Base-by-base conservation (phyloP, 2,888 invertebrate species). In the Plebejus melissa region DNA sequence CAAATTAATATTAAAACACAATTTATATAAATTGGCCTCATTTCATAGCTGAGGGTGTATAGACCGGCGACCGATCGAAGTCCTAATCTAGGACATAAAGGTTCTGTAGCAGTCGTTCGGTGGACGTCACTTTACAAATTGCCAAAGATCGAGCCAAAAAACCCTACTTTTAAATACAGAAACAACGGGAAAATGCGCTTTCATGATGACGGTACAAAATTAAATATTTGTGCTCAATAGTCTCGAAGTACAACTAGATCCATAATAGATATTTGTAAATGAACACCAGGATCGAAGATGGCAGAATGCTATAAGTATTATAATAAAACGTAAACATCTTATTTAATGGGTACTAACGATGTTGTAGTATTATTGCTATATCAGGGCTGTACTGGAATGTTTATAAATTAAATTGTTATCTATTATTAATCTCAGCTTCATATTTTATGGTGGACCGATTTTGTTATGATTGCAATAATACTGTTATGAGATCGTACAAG, bases 81-180 rank as follows among this genome's bases (percentile, higher is more conserved):
- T 71, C 46, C 41, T 71, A 41, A 71, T 71, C 46, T 70, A 70
- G 41, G 41, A 70, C 70, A 70, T 70, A n/a, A 70, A 9, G 13
- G n/a, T 41, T 71, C n/a, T 16, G 22, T 28, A 41, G 71, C 11
- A 36, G 50, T 72, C 50, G 50, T 54, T 72, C 54, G 32, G 50
- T 72, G 50, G 28, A 72, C 72, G 46, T 32, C 46, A 46, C 11
- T 71, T 71, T 11, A 71, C 50, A 28, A 71, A 16, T 50, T 54
- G 28, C 46, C 50, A 50, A 13, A 54, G 50, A 6, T 54, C 50
- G 50, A 32, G 50, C 72, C 72, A 50, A 50, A 72, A 71, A 54
- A 28, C 2, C 70, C 7, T 41, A 70, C 69, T 70, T 41, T n/a
- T n/a, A 38, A 38, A 69, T 1, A 70, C 38, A 70, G 22, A 41